These are phyloP conservation scores for Helostoma temminkii DNA, from an alignment of 2,797 vertebrate genomes.

Conservation along the genomic window DNA sequence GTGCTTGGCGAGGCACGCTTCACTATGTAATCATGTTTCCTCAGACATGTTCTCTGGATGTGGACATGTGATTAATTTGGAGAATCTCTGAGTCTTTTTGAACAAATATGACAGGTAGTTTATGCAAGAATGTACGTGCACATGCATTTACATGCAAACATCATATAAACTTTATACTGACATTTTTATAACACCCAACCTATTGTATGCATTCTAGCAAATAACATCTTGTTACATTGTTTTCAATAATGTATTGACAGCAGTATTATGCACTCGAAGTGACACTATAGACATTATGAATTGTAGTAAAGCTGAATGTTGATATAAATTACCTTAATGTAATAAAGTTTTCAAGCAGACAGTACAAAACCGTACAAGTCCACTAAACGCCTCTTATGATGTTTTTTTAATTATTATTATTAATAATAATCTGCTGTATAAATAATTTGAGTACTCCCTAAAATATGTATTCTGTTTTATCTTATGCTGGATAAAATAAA, in stretches of 20 bases:
- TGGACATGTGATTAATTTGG: conserved; percentile 10
- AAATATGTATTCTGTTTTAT: conserved; percentile 61
- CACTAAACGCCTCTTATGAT: conserved; percentile 52
- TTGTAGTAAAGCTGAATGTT: conserved; percentile 75
- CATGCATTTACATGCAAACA: conserved; percentile 54
- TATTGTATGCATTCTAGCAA: conserved; percentile 46
- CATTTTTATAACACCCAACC: conserved; percentile 43
- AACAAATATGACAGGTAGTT: conserved; percentile 51
- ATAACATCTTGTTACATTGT: conserved; percentile 45
- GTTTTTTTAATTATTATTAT: conserved; percentile 52
- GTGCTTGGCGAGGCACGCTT: conserved; percentile 20
- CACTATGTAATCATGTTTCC: conserved; percentile 21
- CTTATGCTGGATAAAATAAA: conserved; percentile 72
- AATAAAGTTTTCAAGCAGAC: conserved; percentile 48
- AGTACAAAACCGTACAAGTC: conserved; percentile 34
- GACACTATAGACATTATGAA: conserved; percentile 69
- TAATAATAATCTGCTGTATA: conserved; percentile 63
- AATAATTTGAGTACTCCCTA: conserved; percentile 56
- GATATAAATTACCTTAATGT: conserved; percentile 60
- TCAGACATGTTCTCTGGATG: conserved; percentile 30
- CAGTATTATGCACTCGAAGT: conserved; percentile 78
- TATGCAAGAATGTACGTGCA: conserved; percentile 72
- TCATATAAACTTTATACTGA: conserved; percentile 42
- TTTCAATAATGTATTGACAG: conserved; percentile 61
- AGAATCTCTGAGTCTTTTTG: conserved; percentile 29